Evolutionary conservation across 2,888 invertebrate genomes (phyloP).

Genomic region (Oscheius sp.): DNA sequence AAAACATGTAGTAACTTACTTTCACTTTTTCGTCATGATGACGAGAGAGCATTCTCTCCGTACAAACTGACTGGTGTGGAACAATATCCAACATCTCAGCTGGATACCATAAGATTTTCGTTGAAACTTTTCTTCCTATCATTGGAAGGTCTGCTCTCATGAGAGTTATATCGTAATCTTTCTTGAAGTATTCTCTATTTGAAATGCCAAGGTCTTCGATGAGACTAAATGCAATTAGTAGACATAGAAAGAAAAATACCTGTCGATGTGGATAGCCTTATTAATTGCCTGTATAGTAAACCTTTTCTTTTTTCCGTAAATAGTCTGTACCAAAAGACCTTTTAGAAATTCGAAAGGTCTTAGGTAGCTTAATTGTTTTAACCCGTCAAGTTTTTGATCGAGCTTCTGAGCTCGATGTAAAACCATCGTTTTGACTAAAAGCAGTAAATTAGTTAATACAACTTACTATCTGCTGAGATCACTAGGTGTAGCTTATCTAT

Average conservation of each 20-base stretch:
- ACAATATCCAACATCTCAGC: background rate
- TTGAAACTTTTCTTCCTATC: background rate
- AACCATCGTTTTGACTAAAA: background rate
- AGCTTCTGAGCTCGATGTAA: background rate
- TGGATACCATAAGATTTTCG: background rate
- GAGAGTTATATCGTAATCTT: background rate
- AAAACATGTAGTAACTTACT: background rate
- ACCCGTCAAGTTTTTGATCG: background rate
- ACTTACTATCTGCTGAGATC: background rate
- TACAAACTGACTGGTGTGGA: conserved; percentile 1
- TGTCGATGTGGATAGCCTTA: background rate
- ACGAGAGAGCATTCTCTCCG: background rate
- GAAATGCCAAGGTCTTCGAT: background rate
- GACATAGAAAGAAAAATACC: background rate
- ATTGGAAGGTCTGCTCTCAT: background rate
- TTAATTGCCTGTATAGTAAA: background rate
- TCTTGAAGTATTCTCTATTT: background rate
- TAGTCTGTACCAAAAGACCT: background rate
- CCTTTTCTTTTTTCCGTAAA: background rate
- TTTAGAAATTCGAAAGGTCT: background rate
- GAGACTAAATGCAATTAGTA: background rate
- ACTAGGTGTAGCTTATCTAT: background rate
- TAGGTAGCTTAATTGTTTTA: background rate
- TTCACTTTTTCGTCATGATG: background rate
- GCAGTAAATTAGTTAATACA: background rate